A percentile compares a stretch with the other conserved stretches of the same genome.
phyloP scores from a whole-genome alignment of 1,140 invertebrate genomes.

The Lerema accius region DNA sequence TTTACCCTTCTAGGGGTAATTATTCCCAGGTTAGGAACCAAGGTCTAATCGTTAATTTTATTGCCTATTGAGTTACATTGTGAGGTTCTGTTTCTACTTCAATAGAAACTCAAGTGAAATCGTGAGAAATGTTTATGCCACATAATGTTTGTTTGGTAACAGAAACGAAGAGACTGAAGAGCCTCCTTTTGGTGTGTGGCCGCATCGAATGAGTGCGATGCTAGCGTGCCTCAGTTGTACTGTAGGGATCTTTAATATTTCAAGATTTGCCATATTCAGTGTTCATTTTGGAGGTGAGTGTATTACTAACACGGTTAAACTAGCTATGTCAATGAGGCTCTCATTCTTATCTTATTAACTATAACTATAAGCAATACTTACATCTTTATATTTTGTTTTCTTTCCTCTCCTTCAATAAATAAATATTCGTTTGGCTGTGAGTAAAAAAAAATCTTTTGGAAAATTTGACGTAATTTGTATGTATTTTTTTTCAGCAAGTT shows the following conservation, averaged over 20 bases:
- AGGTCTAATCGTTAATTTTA: slow-evolving; percentile 2
- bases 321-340: slow-evolving; percentile 1
- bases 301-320: neutral
- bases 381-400: too few relatives aligned
- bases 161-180: slow-evolving; percentile 72
- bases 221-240: slow-evolving; percentile 93
- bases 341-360: too few relatives aligned
- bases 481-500: slow-evolving; percentile 87
- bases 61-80: too few relatives aligned
- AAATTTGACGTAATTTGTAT: slow-evolving; percentile 3
- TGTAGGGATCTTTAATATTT: slow-evolving; percentile 94
- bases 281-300: slow-evolving; percentile 92
- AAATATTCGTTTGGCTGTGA: too few relatives aligned
- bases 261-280: slow-evolving; percentile 93
- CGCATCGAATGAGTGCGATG: slow-evolving; percentile 90
- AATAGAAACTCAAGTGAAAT: too few relatives aligned
- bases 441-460: too few relatives aligned
- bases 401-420: too few relatives aligned
- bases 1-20: too few relatives aligned
- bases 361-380: too few relatives aligned
- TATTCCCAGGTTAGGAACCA: too few relatives aligned
- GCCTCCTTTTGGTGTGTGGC: slow-evolving; percentile 85
- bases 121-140: too few relatives aligned
- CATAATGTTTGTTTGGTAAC: slow-evolving; percentile 37
- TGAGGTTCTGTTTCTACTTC: neutral